phyloP scores from a whole-genome alignment of 2,113 vertebrate species.

The Heptranchias perlo region DNA sequence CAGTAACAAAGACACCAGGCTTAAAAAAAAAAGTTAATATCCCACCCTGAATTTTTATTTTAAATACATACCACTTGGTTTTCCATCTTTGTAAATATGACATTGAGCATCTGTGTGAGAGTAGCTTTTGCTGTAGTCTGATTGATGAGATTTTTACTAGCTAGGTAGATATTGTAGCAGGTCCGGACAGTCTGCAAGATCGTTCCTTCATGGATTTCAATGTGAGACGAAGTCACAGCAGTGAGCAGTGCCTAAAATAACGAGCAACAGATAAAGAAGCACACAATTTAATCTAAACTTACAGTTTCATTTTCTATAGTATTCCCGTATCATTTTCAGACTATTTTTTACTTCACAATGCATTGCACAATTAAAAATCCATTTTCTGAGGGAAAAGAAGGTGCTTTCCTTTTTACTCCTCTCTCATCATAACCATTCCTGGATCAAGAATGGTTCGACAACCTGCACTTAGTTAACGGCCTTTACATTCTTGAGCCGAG shows the following conservation, averaged over 20 bases:
- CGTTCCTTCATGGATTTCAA: conserved; percentile 95
- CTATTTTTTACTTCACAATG: background rate
- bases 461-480: background rate
- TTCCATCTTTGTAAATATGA: conserved; percentile 96
- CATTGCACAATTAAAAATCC: background rate
- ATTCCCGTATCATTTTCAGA: background rate
- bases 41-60: background rate
- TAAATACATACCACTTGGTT: conserved; percentile 79
- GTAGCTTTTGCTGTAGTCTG: conserved; percentile 97
- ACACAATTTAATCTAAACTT: background rate
- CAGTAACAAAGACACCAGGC: background rate
- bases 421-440: background rate
- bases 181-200: conserved; percentile 91
- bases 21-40: background rate
- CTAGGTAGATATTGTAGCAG: conserved; percentile 97
- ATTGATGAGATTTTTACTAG: conserved; percentile 98
- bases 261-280: conserved; percentile 28
- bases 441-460: background rate
- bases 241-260: conserved; percentile 81
- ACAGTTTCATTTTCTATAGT: background rate
- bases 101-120: conserved; percentile 95
- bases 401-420: background rate
- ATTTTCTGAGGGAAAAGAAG: background rate
- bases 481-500: too few species aligned
- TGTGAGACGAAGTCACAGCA: conserved; percentile 86